Base-by-base conservation (phyloP, 2,113 vertebrate species). In the Diphyllodes magnificus region DNA sequence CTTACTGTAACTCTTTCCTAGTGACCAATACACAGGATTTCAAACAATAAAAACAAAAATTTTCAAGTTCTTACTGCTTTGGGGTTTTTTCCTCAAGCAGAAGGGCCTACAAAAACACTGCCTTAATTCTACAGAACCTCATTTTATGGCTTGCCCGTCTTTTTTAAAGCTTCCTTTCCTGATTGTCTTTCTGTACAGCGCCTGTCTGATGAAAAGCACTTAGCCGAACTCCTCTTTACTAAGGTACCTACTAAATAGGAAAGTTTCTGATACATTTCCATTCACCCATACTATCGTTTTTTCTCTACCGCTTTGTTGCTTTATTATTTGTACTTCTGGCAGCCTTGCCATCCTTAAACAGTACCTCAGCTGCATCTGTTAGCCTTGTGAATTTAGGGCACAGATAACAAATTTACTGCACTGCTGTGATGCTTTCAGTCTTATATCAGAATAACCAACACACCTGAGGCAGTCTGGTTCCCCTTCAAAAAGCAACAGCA, bases 1-100 rank as follows among this genome's bases (percentile, higher is more conserved):
- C 92, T 96, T 96, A 95, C 95, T 2, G 76, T 96, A 97, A 96
- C 65, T 93, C 59, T 30, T 15, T 2, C 3, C 60, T 86, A 53
- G 51, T 82, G 61, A 40, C 61, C 60, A 92, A 71, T 92, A 72
- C 45, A 49, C 60, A 90, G 76, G 28, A 82, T 92, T 88, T 93
- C 3, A 17, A 86, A 75, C 51, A 68, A 75, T 40, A 90, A 94
- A 96, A 64, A 0, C 60, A 92, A 86, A 66, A 51, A 33, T 71
- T 88, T 93, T 93, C 39, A 83, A 88, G 51, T 31, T 25, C 2
- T 88, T 83, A 53, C 7, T 90, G 39, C 10, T 42, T 59, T 42
- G 42, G 15, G 30, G 0, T 19, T 73, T 39, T 59, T 69, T 85
- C 39, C 63, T 83, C 33, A 83, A 81, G 56, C 27, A 68, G 40